Evolutionary conservation across 1,140 invertebrate species (phyloP).

Genomic region (Drosophila repletoides): DNA sequence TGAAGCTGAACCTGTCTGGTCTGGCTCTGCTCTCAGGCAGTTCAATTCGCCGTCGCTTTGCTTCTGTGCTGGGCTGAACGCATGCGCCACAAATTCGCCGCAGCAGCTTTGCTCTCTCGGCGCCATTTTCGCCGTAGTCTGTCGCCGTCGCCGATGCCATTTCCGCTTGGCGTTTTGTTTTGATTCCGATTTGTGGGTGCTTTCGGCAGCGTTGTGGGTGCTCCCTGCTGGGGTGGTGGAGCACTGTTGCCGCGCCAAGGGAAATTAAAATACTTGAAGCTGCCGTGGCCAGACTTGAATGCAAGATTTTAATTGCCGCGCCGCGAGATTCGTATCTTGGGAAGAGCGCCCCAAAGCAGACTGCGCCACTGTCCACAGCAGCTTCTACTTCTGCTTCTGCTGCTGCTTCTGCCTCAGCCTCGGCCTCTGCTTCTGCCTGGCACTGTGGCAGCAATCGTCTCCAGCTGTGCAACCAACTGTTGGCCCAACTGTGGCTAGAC

Average conservation of each 20-base stretch:
- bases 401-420: background rate
- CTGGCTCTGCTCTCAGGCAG: constrained; percentile 15
- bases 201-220: background rate
- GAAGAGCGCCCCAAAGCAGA: background rate
- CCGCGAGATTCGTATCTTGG: constrained; percentile 23
- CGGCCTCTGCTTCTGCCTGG: background rate
- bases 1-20: constrained; percentile 40
- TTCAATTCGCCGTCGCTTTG: constrained; percentile 62
- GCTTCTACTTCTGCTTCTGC: background rate
- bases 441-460: constrained; percentile 2
- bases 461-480: constrained; percentile 72
- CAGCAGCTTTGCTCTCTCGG: constrained; percentile 17
- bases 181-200: constrained; percentile 60
- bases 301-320: constrained; percentile 74
- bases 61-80: constrained; percentile 56
- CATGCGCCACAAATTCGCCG: constrained; percentile 42
- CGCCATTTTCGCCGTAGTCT: background rate
- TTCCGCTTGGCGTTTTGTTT: constrained; percentile 66
- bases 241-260: constrained; percentile 56
- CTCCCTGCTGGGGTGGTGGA: background rate
- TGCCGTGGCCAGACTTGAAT: constrained; percentile 54
- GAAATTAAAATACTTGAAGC: constrained; percentile 71
- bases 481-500: constrained; percentile 42
- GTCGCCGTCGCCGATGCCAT: constrained; percentile 23
- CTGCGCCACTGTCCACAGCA: background rate